These are phyloP conservation scores for Hermodice carunculata DNA, from an alignment of 2,888 invertebrate genomes.

Conservation along the genomic window DNA sequence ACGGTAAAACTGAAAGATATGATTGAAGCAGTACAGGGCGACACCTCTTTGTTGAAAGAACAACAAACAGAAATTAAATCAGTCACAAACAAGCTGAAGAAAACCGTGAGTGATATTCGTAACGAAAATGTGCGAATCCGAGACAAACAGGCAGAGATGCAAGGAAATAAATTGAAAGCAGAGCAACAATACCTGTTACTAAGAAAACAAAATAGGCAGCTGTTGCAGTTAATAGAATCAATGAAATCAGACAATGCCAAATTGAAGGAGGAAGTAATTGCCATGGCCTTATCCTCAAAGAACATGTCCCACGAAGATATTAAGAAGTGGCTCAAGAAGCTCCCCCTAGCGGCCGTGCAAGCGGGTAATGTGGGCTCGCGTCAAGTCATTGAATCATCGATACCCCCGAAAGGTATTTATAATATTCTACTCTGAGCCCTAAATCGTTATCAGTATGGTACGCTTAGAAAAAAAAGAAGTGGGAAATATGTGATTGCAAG, in stretches of 20 bases:
- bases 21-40: slow-evolving; percentile 27
- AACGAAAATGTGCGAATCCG: slow-evolving; percentile 1
- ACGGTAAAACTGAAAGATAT: slow-evolving; percentile 34
- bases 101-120: neutral
- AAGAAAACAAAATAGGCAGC: neutral
- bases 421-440: no score
- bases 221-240: neutral
- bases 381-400: no score
- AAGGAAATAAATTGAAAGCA: neutral
- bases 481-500: no score
- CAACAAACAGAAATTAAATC: slow-evolving; percentile 23
- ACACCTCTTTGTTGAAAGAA: slow-evolving; percentile 26
- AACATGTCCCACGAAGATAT: slow-evolving; percentile 5
- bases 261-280: slow-evolving; percentile 14
- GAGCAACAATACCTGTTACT: neutral
- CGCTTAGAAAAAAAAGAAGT: no score
- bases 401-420: no score
- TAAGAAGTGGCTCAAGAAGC: slow-evolving; percentile 2
- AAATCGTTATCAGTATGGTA: no score
- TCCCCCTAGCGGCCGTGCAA: no score
- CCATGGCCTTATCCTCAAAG: slow-evolving; percentile 8
- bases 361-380: no score
- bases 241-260: slow-evolving; percentile 7
- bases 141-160: neutral
- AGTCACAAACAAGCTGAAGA: neutral